Evolutionary conservation across 2,888 invertebrate genomes (phyloP), one percentile per base, ranked within the genome.

Genomic region (Epirrhoe tristata): DNA sequence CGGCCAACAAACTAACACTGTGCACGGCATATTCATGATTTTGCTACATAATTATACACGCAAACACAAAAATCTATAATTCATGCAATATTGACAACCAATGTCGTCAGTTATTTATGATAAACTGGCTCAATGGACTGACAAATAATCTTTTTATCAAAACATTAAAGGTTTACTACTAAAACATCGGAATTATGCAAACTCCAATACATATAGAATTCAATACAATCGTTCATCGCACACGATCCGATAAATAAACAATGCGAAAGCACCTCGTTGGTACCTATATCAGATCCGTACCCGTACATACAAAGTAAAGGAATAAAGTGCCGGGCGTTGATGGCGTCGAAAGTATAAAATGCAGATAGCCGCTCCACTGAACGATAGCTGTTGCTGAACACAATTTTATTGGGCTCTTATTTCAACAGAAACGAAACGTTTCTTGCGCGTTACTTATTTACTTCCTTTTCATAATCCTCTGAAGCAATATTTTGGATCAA

Each of bases 271-370:
- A 75, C 76, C 75, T 74, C 74, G 72, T 71, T 71, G 70, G 76
- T 74, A 74, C 71, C 71, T 77, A 77, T 76, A 77, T 74, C 70
- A 74, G 67, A 65, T 62, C 69, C 63, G 56, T 43, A 66, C 48
- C 66, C 67, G 70, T 77, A 75, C 77, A 77, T 80, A 85, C 85
- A 88, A 86, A 84, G 87, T 86, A 86, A 86, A 83, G 81, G 82
- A 83, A 85, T 81, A 86, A 84, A 86, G 80, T 80, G 78, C 76
- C 74, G 67, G 74, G 75, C 78, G 79, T 79, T 84, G 82, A 85
- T 83, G 77, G 82, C 81, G 78, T 77, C 78, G 81, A 84, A 82
- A 84, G 85, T 87, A 88, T 89, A 89, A 90, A 90, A 89, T 90
- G 88, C 85, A 90, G 87, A 89, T 89, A 81, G 82, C 82, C 81